A percentile compares a stretch with the other conserved stretches of the same genome.
These are phyloP conservation scores for Chrysomela aeneicollis DNA, from an alignment of 2,888 invertebrate species.

Conservation along the genomic window DNA sequence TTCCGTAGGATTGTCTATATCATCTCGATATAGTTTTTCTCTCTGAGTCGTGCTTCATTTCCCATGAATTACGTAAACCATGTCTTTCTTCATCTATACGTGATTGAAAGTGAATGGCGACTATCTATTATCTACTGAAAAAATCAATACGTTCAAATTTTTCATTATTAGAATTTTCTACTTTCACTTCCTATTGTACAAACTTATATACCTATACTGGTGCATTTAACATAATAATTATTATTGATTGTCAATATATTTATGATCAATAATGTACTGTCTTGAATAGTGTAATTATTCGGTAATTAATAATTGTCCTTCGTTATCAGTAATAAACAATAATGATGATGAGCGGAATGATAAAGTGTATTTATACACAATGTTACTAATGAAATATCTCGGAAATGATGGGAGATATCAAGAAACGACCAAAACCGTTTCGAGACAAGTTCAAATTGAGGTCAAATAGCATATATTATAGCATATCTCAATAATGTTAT, in stretches of 20 bases:
- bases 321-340: too few species aligned
- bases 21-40: neutral
- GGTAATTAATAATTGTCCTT: neutral
- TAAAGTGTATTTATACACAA: too few species aligned
- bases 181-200: neutral
- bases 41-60: neutral
- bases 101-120: neutral
- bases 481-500: too few species aligned
- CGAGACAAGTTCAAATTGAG: too few species aligned
- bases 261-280: constrained; percentile 1
- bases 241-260: neutral
- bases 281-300: neutral
- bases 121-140: neutral
- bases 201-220: neutral
- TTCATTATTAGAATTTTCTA: neutral
- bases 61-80: neutral
- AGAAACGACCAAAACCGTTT: too few species aligned
- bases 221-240: neutral
- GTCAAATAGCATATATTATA: too few species aligned
- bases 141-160: neutral
- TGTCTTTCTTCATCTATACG: neutral
- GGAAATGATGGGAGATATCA: too few species aligned
- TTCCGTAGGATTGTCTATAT: neutral
- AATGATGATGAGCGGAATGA: too few species aligned
- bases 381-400: too few species aligned